Conservation (phyloP, 2,888 invertebrate species). For the Ophraella communa region DNA sequence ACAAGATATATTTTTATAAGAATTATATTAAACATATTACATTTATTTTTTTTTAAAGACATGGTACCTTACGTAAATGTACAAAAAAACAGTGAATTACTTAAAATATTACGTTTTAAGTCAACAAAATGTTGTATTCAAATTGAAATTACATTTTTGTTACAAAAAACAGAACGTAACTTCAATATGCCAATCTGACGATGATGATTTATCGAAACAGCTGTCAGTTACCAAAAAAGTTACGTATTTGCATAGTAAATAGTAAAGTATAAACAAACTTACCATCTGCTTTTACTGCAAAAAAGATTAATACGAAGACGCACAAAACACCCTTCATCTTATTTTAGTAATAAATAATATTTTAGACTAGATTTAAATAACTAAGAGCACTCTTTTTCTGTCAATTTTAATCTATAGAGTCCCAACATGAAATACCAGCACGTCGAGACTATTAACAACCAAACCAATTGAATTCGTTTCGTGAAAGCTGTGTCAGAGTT, state of each 20-base stretch:
- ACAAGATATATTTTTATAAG: too few species aligned
- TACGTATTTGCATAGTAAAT: neutral
- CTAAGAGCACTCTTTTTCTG: neutral
- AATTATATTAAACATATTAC: too few species aligned
- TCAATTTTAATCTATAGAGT: neutral
- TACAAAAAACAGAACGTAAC: too few species aligned
- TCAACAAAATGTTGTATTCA: too few species aligned
- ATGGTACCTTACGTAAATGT: too few species aligned
- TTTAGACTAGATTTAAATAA: neutral
- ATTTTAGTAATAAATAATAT: neutral
- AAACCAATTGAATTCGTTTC: constrained; percentile 1
- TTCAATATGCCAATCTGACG: too few species aligned
- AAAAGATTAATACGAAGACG: neutral
- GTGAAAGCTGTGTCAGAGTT: constrained; percentile 3
- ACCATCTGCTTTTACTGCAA: neutral
- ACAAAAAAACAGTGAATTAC: too few species aligned
- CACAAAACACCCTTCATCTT: neutral
- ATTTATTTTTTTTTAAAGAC: too few species aligned
- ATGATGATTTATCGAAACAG: too few species aligned
- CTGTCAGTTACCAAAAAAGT: too few species aligned
- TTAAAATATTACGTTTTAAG: too few species aligned
- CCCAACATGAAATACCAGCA: neutral
- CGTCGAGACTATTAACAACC: neutral
- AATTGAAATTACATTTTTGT: too few species aligned
- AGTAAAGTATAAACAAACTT: neutral